Evolutionary conservation across 53 echinoderm and acorn worm genomes (phyloP).

Genomic region (Pentamera pediparva): DNA sequence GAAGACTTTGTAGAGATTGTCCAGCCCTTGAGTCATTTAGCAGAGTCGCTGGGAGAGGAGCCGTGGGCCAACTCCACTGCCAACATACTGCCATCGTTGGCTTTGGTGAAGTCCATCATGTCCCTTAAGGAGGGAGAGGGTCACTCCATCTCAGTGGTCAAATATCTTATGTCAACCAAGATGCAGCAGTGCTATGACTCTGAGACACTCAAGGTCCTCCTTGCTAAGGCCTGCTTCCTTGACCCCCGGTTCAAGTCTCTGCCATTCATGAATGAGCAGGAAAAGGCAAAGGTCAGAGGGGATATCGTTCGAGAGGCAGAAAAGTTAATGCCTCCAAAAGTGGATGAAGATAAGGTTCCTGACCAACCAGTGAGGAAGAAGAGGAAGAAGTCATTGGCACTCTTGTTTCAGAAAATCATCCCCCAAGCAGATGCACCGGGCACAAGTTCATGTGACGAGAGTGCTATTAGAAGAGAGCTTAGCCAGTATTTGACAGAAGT

Average conservation of each 20-base stretch:
- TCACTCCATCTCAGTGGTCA: background rate
- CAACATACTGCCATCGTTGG: background rate
- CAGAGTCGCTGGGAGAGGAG: background rate
- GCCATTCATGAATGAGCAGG: slow-evolving; percentile 5
- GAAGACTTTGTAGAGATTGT: background rate
- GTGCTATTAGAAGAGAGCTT: background rate
- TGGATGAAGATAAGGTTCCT: background rate
- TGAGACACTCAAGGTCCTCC: background rate
- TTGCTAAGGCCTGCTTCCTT: background rate
- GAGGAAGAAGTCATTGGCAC: background rate
- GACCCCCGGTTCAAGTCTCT: background rate
- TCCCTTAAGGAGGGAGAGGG: background rate
- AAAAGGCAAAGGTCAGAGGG: background rate
- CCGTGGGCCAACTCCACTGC: background rate
- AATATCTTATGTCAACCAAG: background rate
- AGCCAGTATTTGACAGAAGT: background rate
- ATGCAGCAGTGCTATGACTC: background rate
- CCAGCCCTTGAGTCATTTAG: background rate
- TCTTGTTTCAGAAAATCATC: background rate
- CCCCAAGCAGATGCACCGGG: background rate
- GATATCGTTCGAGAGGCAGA: background rate
- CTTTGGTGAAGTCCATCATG: background rate
- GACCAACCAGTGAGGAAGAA: background rate
- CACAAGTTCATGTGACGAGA: background rate
- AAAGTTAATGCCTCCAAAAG: background rate